Conservation (phyloP, 2,113 vertebrate species). For the Gorsachius goisagi region DNA sequence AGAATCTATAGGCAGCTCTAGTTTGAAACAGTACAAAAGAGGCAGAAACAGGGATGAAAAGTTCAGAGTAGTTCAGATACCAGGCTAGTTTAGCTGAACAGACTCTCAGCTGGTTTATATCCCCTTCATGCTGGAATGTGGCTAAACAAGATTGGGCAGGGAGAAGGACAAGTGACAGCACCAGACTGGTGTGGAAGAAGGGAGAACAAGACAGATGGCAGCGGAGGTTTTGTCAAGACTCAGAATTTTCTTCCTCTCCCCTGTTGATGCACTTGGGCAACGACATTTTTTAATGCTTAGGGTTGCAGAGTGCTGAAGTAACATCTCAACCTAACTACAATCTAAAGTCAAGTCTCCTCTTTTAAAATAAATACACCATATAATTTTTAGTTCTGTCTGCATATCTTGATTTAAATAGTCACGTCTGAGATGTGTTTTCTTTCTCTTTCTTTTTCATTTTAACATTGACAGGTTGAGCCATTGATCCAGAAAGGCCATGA, state of each 20-base stretch:
- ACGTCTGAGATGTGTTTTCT: not conserved
- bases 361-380: not conserved
- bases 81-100: not conserved
- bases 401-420: not conserved
- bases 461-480: conserved; percentile 78
- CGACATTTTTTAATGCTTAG: not conserved
- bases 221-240: not conserved
- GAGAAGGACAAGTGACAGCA: not conserved
- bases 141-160: not conserved
- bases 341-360: not conserved
- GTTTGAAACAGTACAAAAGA: not conserved
- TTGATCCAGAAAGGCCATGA: conserved; percentile 85
- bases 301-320: not conserved
- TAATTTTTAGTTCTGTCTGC: not conserved
- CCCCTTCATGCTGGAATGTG: not conserved
- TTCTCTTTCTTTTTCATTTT: not conserved
- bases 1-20: not conserved
- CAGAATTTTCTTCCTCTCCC: not conserved
- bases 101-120: not conserved
- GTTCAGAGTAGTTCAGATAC: not conserved
- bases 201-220: not conserved
- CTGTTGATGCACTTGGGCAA: not conserved
- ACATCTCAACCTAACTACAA: not conserved
- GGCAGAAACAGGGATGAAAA: not conserved
- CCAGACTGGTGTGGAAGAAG: not conserved